Conservation (phyloP, 2,113 vertebrate species). For the rat (Rattus norvegicus) region GRCr8 NC_086032.1:26957001-26957500, state of each 20-base stretch:
- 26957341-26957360: no score
- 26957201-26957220: no score
- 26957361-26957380: no score
- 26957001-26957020: background rate
- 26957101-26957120: background rate
- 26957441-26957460: background rate
- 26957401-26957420: constrained; percentile 22
- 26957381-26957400: background rate
- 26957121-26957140: background rate
- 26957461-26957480: background rate
- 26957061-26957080: background rate
- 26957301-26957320: no score
- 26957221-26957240: no score
- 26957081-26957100: background rate
- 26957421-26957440: background rate
- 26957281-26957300: no score
- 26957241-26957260: no score
- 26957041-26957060: background rate
- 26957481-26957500: background rate
- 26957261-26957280: no score
- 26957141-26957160: background rate
- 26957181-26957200: no score
- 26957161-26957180: no score
- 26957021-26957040: background rate
- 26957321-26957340: no score